These are phyloP conservation scores for Passer montanus DNA, from an alignment of 2,113 vertebrate genomes.

Conservation along the genomic window DNA sequence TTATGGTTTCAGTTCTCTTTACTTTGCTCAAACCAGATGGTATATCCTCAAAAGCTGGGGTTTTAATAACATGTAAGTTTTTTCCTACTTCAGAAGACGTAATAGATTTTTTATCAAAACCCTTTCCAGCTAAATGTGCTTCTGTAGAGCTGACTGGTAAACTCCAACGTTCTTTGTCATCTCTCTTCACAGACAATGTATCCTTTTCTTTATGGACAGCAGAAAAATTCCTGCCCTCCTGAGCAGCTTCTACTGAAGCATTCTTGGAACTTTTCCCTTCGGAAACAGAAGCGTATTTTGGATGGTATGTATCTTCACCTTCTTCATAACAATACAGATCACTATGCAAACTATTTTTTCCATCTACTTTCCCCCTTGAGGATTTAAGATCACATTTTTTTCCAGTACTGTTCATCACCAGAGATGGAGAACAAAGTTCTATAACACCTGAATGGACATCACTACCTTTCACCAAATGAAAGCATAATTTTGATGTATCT, in stretches of 20 bases:
- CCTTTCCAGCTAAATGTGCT: background rate
- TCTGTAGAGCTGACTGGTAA: background rate
- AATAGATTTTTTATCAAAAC: background rate
- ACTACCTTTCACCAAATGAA: conserved; percentile 30
- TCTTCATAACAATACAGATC: background rate
- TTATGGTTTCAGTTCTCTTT: background rate
- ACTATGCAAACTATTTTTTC: background rate
- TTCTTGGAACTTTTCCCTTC: background rate
- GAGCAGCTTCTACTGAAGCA: background rate
- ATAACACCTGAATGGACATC: conserved; percentile 15
- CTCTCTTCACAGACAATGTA: background rate
- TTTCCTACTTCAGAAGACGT: background rate
- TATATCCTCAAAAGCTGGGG: background rate
- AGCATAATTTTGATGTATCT: conserved; percentile 30
- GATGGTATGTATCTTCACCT: background rate
- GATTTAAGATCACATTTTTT: conserved; percentile 22
- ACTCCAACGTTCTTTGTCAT: background rate
- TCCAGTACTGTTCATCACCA: conserved; percentile 5
- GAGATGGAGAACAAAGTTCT: conserved; percentile 41
- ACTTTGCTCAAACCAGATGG: background rate
- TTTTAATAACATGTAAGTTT: background rate
- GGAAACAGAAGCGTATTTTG: background rate
- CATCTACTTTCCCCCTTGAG: background rate
- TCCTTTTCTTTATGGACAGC: conserved; percentile 11
- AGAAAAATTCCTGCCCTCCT: background rate